These are phyloP conservation scores for Serripes groenlandicus DNA, from an alignment of 2,888 invertebrate genomes.

Conservation along the genomic window DNA sequence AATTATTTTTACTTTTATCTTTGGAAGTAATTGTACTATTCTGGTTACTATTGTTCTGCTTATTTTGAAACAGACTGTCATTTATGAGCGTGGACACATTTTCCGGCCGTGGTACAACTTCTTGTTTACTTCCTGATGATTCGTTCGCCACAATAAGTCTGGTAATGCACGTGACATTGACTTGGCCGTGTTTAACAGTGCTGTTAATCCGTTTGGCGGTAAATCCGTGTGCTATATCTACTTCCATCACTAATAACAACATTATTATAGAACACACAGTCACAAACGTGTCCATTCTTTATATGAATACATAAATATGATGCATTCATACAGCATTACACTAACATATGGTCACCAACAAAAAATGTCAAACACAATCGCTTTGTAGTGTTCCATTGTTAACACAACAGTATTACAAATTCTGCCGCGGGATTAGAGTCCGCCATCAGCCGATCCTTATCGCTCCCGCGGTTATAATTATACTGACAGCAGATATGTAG, in stretches of 20 bases:
- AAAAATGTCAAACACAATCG: no score
- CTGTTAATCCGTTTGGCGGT: background rate
- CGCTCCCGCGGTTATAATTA: no score
- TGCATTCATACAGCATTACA: no score
- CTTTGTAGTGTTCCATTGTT: no score
- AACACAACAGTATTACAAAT: no score
- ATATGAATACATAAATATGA: background rate
- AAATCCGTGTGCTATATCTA: background rate
- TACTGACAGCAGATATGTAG: no score
- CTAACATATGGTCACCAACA: no score
- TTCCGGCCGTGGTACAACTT: background rate
- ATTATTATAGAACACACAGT: constrained; percentile 6
- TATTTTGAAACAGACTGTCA: background rate
- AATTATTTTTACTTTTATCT: background rate
- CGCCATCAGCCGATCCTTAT: no score
- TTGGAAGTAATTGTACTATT: background rate
- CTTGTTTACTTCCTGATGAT: background rate
- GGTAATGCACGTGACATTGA: constrained; percentile 12
- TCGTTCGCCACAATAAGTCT: background rate
- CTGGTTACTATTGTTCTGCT: background rate
- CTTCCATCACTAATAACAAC: background rate
- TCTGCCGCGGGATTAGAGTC: no score
- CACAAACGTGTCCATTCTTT: constrained; percentile 10
- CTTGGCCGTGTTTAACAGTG: background rate
- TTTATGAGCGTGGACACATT: background rate